Evolutionary conservation across 2,888 invertebrate species (phyloP).

Genomic region (Cheilosia impressa): DNA sequence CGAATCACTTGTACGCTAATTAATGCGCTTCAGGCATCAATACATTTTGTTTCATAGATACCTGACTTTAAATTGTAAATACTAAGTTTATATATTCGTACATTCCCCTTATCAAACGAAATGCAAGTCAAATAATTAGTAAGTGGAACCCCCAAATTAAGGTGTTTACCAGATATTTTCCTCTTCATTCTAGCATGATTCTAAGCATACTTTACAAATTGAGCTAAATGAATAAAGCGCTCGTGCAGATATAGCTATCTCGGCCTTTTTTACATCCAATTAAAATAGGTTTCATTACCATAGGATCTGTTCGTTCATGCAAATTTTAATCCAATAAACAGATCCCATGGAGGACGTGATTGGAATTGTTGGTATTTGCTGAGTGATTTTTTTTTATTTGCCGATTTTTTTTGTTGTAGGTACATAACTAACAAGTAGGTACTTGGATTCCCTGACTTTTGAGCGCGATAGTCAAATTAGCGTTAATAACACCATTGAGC

Average conservation of each 20-base stretch:
- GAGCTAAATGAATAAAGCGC: conserved; percentile 14
- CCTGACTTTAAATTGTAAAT: too few relatives aligned
- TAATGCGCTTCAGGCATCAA: too few relatives aligned
- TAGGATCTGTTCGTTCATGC: conserved; percentile 2
- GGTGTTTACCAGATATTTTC: background rate
- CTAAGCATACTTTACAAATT: background rate
- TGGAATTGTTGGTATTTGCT: conserved; percentile 14
- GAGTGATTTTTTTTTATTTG: too few relatives aligned
- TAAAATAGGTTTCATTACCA: conserved; percentile 27
- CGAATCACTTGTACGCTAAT: too few relatives aligned
- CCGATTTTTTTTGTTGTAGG: too few relatives aligned
- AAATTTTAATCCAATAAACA: conserved; percentile 31
- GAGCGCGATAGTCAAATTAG: background rate
- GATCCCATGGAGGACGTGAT: conserved; percentile 24
- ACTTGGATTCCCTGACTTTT: background rate
- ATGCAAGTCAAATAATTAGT: background rate
- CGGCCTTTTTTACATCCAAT: conserved; percentile 30
- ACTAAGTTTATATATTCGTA: too few relatives aligned
- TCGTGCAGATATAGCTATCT: conserved; percentile 23
- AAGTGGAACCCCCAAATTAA: conserved; percentile 9
- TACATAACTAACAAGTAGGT: background rate
- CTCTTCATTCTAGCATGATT: background rate
- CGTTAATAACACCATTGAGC: background rate
- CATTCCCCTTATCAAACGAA: too few relatives aligned
- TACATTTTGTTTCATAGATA: too few relatives aligned